Conservation (phyloP, 2,797 vertebrate species). For the Spinibarbus caldwelli region DNA sequence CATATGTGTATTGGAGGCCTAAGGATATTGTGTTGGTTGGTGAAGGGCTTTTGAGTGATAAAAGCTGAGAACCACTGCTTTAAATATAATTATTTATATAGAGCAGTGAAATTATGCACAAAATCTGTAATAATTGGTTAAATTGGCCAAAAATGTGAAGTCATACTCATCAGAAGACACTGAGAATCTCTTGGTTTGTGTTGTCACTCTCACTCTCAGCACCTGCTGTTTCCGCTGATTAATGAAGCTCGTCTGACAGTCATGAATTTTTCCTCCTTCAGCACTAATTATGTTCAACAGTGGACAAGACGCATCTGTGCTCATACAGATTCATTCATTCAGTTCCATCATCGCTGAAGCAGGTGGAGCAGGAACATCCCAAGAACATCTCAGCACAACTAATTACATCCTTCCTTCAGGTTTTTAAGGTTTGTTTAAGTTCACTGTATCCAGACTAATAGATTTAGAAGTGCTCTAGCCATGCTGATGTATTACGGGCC, state of each 20-base stretch:
- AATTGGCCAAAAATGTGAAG: neutral
- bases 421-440: neutral
- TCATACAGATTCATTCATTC: neutral
- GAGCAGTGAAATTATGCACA: neutral
- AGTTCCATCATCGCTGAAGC: neutral
- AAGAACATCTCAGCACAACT: neutral
- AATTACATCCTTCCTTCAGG: neutral
- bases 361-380: neutral
- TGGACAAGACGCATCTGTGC: neutral
- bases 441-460: neutral
- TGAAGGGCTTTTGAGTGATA: neutral
- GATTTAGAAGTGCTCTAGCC: neutral
- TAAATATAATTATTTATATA: neutral
- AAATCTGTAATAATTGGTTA: neutral
- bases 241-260: neutral
- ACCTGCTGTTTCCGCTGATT: neutral
- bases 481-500: neutral
- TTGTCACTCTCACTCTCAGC: neutral
- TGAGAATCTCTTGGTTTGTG: neutral
- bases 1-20: neutral
- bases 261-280: slow-evolving; percentile 2
- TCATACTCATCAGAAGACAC: neutral
- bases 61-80: neutral
- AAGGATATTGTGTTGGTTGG: neutral
- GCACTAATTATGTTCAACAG: neutral